Percentiles rank a stretch among this genome's conserved stretches.
phyloP scores from a whole-genome alignment of 2,113 vertebrate genomes.

The Catharus fuscescens region DNA sequence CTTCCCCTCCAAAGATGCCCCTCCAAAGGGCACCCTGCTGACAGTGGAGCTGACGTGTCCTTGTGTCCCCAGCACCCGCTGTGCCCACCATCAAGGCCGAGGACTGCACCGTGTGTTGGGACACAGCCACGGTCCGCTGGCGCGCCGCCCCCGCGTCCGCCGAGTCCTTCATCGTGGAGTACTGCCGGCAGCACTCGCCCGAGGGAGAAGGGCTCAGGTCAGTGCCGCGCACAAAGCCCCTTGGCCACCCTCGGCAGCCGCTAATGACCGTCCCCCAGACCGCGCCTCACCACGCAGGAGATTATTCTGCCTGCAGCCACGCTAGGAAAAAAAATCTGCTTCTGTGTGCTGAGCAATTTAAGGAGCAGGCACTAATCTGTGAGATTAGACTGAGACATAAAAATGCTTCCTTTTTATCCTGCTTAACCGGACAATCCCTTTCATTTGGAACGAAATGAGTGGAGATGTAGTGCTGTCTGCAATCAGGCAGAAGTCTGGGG shows the following conservation, averaged over 20 bases:
- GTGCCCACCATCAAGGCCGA: constrained; percentile 84
- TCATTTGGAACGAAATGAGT: not conserved
- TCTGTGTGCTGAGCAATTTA: not conserved
- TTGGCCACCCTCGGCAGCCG: rapidly evolving
- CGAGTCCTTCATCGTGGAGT: constrained; percentile 89
- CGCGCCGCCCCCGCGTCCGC: constrained; percentile 20
- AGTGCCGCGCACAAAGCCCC: not conserved
- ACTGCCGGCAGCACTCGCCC: constrained; percentile 88
- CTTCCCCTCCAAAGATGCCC: not conserved
- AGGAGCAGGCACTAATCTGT: not conserved
- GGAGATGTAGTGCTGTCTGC: rapidly evolving
- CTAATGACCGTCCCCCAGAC: not conserved
- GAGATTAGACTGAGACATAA: not conserved
- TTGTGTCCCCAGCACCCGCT: constrained; percentile 82
- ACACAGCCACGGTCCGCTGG: constrained; percentile 88
- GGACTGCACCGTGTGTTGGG: constrained; percentile 88
- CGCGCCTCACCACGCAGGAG: rapidly evolving
- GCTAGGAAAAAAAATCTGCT: not conserved
- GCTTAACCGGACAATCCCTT: not conserved
- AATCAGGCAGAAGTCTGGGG: not conserved
- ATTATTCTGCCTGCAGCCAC: not conserved
- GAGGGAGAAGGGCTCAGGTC: constrained; percentile 97
- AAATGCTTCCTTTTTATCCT: constrained; percentile 14
- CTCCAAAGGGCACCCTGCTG: not conserved
- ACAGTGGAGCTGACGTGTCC: not conserved